A percentile compares a stretch with the other conserved stretches of the same genome.
These are phyloP conservation scores for Agrochola circellaris DNA, from an alignment of 2,888 invertebrate species.

Conservation along the genomic window DNA sequence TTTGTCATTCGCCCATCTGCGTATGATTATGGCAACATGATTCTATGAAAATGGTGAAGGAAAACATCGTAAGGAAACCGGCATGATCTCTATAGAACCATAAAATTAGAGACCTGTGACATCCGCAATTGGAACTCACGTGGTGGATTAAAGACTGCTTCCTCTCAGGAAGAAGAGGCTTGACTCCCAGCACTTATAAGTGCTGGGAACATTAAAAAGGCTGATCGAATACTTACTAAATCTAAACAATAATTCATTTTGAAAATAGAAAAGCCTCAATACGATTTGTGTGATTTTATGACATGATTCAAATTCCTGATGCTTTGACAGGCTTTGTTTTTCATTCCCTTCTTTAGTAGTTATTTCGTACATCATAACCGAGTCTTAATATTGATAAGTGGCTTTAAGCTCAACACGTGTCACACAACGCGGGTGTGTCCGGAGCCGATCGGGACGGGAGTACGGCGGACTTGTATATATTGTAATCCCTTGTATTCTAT, in stretches of 20 bases:
- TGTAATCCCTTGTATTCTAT: no score
- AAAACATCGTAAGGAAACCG: not conserved
- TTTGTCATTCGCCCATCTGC: not conserved
- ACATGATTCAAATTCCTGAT: not conserved
- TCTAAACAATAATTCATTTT: not conserved
- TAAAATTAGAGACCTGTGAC: not conserved
- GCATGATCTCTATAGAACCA: not conserved
- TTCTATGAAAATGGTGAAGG: not conserved
- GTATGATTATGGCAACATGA: not conserved
- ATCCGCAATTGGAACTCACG: not conserved
- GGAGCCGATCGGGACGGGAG: no score
- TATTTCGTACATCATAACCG: not conserved
- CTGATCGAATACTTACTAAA: not conserved
- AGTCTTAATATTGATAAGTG: not conserved
- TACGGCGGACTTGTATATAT: no score
- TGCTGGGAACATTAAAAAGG: not conserved
- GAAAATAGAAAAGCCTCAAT: not conserved
- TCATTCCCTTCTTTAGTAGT: not conserved
- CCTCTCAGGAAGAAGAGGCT: not conserved
- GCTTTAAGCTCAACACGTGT: no score
- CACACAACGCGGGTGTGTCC: no score
- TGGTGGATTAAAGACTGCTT: not conserved
- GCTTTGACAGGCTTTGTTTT: not conserved
- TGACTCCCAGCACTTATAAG: not conserved
- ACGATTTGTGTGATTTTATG: not conserved